Evolutionary conservation across 2,888 invertebrate species (phyloP).

Genomic region (Leptopilina syphax): DNA sequence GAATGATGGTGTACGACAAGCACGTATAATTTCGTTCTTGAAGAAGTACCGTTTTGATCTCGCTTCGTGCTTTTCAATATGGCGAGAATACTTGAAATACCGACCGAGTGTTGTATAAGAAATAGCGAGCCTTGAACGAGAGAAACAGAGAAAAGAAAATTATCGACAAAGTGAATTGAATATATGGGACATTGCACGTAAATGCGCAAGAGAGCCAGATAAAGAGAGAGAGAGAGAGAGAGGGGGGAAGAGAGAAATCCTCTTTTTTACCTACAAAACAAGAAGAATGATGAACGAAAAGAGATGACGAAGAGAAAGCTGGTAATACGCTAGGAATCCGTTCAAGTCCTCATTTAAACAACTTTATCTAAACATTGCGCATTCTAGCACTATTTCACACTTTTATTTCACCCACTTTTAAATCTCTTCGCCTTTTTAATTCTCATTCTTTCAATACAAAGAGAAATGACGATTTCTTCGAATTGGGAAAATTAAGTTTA

Average conservation of each 20-base stretch:
- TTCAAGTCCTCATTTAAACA: conserved; percentile 45
- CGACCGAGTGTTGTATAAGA: background rate
- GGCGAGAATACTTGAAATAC: conserved; percentile 40
- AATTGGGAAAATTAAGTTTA: no score
- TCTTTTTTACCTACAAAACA: conserved; percentile 45
- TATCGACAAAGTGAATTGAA: conserved; percentile 33
- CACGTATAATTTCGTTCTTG: conserved; percentile 66
- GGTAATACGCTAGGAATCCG: conserved; percentile 47
- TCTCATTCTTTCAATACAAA: no score
- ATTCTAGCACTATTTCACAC: conserved; percentile 24
- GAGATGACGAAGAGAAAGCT: conserved; percentile 48
- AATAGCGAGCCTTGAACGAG: conserved; percentile 6
- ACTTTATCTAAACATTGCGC: conserved; percentile 46
- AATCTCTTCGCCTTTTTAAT: no score
- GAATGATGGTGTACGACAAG: conserved; percentile 53
- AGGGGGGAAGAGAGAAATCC: conserved; percentile 46
- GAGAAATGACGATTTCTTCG: no score
- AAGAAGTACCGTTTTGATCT: conserved; percentile 68
- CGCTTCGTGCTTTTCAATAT: conserved; percentile 36
- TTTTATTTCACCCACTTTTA: background rate
- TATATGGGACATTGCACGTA: conserved; percentile 22
- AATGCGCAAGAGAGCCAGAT: no score
- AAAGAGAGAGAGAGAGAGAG: conserved; percentile 14
- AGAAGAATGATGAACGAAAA: conserved; percentile 53
- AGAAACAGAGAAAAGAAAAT: conserved; percentile 29